A percentile compares a stretch with the other conserved stretches of the same genome.
phyloP scores from a whole-genome alignment of 2,797 vertebrate genomes.

The Tinamus major region DNA sequence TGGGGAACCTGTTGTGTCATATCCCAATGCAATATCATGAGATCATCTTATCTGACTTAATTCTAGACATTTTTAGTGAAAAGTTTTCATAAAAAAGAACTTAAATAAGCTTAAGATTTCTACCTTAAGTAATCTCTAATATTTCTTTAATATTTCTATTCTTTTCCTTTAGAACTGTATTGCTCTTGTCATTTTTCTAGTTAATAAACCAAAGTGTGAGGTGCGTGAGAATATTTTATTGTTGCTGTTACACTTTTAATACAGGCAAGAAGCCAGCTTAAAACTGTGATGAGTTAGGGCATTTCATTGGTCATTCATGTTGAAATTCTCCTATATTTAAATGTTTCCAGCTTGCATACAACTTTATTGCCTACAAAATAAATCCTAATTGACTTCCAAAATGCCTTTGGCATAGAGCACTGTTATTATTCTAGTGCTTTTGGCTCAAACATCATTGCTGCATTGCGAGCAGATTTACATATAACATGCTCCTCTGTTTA shows the following conservation, averaged over 20 bases:
- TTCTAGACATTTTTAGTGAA: background rate
- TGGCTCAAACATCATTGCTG: background rate
- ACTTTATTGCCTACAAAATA: background rate
- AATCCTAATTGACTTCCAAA: background rate
- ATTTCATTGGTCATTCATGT: background rate
- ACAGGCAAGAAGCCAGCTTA: background rate
- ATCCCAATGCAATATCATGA: background rate
- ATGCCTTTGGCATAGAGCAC: background rate
- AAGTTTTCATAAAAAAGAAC: background rate
- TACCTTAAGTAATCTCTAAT: background rate
- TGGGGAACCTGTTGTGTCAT: background rate
- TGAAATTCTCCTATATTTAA: background rate
- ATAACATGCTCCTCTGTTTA: background rate
- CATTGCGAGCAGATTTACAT: background rate
- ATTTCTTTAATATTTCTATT: background rate
- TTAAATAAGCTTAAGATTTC: background rate
- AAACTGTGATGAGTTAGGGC: background rate
- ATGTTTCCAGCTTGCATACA: background rate
- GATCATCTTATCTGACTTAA: background rate
- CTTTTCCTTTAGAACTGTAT: background rate
- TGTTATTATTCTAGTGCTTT: background rate
- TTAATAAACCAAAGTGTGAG: background rate
- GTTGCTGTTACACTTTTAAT: background rate
- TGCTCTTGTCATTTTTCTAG: background rate
- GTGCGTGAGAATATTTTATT: background rate